These are phyloP conservation scores for Eulemur albifrons DNA, from an alignment of 2,797 vertebrate species.

Conservation along the genomic window DNA sequence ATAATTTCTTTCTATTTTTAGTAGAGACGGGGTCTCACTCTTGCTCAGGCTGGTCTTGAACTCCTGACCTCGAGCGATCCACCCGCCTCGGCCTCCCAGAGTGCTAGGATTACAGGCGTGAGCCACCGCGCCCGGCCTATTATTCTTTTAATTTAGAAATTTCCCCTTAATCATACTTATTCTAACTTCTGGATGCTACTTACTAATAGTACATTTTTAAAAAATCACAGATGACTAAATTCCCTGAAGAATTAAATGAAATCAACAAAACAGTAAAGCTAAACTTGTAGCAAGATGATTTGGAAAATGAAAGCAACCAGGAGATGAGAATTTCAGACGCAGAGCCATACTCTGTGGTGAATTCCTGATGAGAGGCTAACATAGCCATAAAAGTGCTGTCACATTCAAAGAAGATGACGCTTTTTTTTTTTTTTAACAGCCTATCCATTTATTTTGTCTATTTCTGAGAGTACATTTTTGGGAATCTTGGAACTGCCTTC, in stretches of 20 bases:
- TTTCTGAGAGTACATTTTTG: too few relatives aligned
- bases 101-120: too few relatives aligned
- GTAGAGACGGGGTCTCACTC: too few relatives aligned
- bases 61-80: too few relatives aligned
- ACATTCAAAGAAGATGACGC: background rate
- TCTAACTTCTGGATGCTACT: background rate
- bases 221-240: background rate
- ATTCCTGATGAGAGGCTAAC: background rate
- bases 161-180: background rate
- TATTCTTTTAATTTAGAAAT: constrained; percentile 32
- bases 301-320: constrained; percentile 27
- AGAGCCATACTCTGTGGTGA: background rate
- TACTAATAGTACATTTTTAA: background rate
- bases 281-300: background rate
- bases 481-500: too few relatives aligned
- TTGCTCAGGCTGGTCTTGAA: too few relatives aligned
- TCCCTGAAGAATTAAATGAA: constrained; percentile 23
- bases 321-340: background rate
- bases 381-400: background rate
- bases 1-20: too few relatives aligned
- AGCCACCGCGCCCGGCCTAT: too few relatives aligned
- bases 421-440: background rate
- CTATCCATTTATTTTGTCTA: background rate
- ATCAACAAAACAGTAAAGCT: background rate
- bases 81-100: too few relatives aligned